These are phyloP conservation scores for Leptodactylus fallax DNA, from an alignment of 2,797 vertebrate genomes.

Conservation along the genomic window DNA sequence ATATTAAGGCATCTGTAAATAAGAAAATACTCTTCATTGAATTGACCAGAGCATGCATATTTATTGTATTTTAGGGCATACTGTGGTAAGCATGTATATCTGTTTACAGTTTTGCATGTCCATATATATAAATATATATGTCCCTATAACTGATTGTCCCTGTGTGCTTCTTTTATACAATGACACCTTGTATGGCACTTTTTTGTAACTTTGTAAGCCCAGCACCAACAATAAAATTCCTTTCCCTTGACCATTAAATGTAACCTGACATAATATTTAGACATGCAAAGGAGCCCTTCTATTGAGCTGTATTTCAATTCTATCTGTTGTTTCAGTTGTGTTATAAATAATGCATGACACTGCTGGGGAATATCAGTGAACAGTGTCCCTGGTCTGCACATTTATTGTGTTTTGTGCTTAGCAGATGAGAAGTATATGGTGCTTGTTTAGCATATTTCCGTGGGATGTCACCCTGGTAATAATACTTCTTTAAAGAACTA, in stretches of 20 bases:
- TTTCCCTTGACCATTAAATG: constrained; percentile 17
- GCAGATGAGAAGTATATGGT: constrained; percentile 56
- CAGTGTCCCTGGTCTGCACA: constrained; percentile 23
- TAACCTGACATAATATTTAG: constrained; percentile 27
- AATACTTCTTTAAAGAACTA: constrained; percentile 68
- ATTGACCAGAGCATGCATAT: constrained; percentile 55
- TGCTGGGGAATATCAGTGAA: neutral
- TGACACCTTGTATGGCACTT: constrained; percentile 64
- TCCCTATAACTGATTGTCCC: constrained; percentile 69
- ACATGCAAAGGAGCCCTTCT: constrained; percentile 36
- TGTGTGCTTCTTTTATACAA: constrained; percentile 68
- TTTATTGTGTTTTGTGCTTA: constrained; percentile 57
- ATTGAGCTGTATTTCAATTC: constrained; percentile 15
- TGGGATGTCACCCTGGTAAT: constrained; percentile 70
- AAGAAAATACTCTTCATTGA: constrained; percentile 55
- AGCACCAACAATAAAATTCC: constrained; percentile 4
- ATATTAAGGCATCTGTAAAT: neutral
- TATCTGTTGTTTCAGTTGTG: constrained; percentile 40
- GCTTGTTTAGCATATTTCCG: constrained; percentile 65
- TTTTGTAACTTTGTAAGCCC: constrained; percentile 20
- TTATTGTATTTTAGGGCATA: constrained; percentile 70
- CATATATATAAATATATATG: constrained; percentile 61
- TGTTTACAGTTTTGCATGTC: constrained; percentile 70
- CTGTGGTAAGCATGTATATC: constrained; percentile 68
- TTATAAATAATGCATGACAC: constrained; percentile 46